A percentile compares a stretch with the other conserved stretches of the same genome.
Conservation (phyloP, 2,888 invertebrate species). For the Ophioninae sp. region DNA sequence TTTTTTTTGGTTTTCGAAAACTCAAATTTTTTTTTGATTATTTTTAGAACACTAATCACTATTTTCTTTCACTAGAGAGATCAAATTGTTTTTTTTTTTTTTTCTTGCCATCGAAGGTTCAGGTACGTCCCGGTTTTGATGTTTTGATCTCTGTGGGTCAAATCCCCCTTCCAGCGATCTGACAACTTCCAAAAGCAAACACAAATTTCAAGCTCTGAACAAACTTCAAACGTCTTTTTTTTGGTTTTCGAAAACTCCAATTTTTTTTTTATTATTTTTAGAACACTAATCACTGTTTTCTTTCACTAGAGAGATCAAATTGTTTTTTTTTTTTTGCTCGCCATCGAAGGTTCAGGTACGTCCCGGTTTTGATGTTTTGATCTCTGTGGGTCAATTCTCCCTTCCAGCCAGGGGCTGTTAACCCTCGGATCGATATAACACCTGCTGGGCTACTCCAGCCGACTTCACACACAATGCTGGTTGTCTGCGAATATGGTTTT, state of each 20-base stretch:
- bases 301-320: neutral
- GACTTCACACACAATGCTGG: constrained; percentile 26
- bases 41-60: neutral
- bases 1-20: neutral
- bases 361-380: constrained; percentile 10
- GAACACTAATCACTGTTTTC: neutral
- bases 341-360: too few species aligned
- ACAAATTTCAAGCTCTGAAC: neutral
- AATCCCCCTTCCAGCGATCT: constrained; percentile 40
- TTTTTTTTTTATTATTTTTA: neutral
- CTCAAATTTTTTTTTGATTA: neutral
- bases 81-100: neutral
- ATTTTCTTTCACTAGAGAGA: neutral
- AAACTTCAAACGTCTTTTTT: neutral
- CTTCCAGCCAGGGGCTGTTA: constrained; percentile 53
- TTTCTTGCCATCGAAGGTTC: neutral
- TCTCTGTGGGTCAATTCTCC: constrained; percentile 41
- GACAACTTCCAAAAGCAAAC: neutral
- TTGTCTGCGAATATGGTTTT: neutral
- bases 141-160: constrained; percentile 31
- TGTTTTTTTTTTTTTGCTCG: neutral
- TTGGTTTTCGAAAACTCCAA: neutral
- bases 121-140: neutral
- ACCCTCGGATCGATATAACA: constrained; percentile 56
- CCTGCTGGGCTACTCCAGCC: constrained; percentile 6